phyloP scores from a whole-genome alignment of 2,888 invertebrate genomes.

The Microchrysa polita region DNA sequence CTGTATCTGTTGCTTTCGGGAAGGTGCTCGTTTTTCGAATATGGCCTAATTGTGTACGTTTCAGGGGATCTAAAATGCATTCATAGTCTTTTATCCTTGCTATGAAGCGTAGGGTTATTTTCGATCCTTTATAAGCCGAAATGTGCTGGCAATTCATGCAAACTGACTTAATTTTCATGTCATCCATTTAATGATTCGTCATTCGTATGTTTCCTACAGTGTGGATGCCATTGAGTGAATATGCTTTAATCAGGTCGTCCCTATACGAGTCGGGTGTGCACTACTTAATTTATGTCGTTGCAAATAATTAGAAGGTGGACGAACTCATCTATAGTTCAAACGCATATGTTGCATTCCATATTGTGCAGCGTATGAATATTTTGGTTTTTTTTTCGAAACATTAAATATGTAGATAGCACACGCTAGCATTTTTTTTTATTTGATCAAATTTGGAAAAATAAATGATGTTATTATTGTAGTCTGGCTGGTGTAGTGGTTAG shows the following conservation, averaged over 20 bases:
- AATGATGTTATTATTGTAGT: background rate
- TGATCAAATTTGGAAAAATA: slow-evolving; percentile 5
- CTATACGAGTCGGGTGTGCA: background rate
- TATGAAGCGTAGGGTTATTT: too few relatives aligned
- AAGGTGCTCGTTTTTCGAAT: too few relatives aligned
- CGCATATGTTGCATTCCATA: background rate
- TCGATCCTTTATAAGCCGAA: too few relatives aligned
- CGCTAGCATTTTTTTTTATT: background rate
- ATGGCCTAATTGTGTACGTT: too few relatives aligned
- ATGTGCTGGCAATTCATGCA: too few relatives aligned
- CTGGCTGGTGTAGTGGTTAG: too few relatives aligned
- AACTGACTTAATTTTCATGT: too few relatives aligned
- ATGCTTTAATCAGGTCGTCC: background rate
- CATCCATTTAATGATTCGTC: too few relatives aligned
- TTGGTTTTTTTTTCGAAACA: background rate
- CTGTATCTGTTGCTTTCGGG: slow-evolving; percentile 6
- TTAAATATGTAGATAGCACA: background rate
- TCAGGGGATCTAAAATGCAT: too few relatives aligned
- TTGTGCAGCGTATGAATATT: background rate
- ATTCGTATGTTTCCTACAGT: background rate
- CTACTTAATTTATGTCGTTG: background rate
- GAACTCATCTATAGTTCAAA: background rate
- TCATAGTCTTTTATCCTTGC: too few relatives aligned
- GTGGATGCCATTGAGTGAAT: background rate
- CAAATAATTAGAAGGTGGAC: slow-evolving; percentile 5